Evolutionary conservation across 2,113 vertebrate genomes (phyloP).

Genomic region (Cyprinodon brontotheroides): DNA sequence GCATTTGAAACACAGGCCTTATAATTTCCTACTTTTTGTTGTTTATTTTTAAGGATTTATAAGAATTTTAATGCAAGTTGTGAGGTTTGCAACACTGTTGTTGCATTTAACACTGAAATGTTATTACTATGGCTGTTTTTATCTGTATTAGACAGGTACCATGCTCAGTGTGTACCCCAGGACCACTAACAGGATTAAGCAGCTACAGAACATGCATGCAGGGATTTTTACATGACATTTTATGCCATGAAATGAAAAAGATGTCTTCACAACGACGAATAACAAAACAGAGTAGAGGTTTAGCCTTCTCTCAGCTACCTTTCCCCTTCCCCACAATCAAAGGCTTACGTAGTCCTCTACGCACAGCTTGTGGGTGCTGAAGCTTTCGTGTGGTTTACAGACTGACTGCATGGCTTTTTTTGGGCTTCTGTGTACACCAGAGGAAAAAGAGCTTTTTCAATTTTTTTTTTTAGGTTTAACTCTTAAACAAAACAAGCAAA

Average conservation of each 20-base stretch:
- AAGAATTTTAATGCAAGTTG: neutral
- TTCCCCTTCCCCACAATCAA: neutral
- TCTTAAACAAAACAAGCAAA: neutral
- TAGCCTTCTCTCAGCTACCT: neutral
- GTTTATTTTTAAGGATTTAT: neutral
- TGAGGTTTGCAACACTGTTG: neutral
- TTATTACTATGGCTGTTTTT: neutral
- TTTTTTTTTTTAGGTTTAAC: neutral
- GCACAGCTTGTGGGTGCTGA: conserved; percentile 5
- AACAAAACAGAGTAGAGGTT: neutral
- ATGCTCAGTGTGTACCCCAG: too few relatives aligned
- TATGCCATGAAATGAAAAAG: too few relatives aligned
- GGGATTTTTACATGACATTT: too few relatives aligned
- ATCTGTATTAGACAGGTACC: neutral
- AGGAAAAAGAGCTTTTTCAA: neutral
- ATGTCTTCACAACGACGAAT: too few relatives aligned
- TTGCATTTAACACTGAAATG: neutral
- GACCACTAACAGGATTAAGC: too few relatives aligned
- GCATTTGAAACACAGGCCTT: neutral
- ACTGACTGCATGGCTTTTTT: conserved; percentile 24
- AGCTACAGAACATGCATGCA: too few relatives aligned
- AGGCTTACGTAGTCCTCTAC: neutral
- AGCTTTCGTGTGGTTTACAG: conserved; percentile 24
- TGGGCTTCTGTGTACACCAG: neutral
- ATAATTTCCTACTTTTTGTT: neutral